Evolutionary conservation across 2,797 vertebrate genomes (phyloP).

Genomic region (Gallinago solitaria): DNA sequence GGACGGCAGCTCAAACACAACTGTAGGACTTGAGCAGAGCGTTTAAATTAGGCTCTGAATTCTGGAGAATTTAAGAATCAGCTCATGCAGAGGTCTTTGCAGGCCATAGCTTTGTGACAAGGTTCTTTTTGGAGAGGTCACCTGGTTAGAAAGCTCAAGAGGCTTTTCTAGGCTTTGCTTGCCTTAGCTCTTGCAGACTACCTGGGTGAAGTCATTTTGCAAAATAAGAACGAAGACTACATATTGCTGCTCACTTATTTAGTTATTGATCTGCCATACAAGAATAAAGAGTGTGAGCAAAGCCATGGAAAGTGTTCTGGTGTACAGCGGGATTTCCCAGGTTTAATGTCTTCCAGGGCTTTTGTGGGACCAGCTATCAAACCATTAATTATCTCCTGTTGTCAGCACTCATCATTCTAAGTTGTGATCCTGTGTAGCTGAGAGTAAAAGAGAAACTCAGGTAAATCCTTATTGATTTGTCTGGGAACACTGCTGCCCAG

Average conservation of each 20-base stretch:
- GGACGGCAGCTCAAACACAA: not conserved
- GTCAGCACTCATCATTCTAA: not conserved
- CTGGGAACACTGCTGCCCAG: not conserved
- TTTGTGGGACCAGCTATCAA: not conserved
- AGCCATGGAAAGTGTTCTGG: not conserved
- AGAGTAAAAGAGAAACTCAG: not conserved
- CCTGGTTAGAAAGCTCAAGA: not conserved
- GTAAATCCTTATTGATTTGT: not conserved
- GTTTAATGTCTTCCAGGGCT: not conserved
- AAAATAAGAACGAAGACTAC: not conserved
- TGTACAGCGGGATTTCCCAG: not conserved
- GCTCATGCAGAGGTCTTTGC: not conserved
- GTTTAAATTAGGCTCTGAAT: not conserved
- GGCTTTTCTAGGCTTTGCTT: not conserved
- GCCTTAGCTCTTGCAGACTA: not conserved
- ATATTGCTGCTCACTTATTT: rapidly evolving
- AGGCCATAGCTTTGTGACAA: not conserved
- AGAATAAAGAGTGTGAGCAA: not conserved
- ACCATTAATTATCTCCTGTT: not conserved
- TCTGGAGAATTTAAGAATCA: not conserved
- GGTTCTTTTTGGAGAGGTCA: not conserved
- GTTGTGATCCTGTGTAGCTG: not conserved
- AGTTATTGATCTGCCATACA: not conserved
- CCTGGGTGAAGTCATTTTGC: not conserved
- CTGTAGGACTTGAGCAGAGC: not conserved